phyloP scores from a whole-genome alignment of 2,888 invertebrate genomes.

The Xestobium rufovillosum region DNA sequence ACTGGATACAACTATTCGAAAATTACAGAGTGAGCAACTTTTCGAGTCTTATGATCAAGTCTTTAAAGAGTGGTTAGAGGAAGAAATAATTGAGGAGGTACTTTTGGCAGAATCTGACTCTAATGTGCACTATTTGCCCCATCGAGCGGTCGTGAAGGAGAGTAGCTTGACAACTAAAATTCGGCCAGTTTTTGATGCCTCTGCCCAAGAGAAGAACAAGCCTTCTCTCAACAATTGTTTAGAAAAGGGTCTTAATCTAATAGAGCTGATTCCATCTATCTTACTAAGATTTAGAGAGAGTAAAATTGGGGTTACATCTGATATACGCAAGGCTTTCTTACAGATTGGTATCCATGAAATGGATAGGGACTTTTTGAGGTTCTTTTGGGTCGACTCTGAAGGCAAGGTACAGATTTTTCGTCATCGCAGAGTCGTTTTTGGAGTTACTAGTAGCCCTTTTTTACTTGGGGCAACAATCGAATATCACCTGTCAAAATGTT shows the following conservation, averaged over 20 bases:
- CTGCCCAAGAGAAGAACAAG: slow-evolving; percentile 18
- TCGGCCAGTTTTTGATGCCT: slow-evolving; percentile 31
- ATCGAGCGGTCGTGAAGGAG: slow-evolving; percentile 25
- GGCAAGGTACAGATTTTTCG: slow-evolving; percentile 14
- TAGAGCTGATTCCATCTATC: slow-evolving; percentile 24
- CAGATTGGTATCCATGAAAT: slow-evolving; percentile 22
- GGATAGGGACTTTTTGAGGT: slow-evolving; percentile 27
- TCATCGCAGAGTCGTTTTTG: slow-evolving; percentile 20
- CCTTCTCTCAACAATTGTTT: slow-evolving; percentile 30
- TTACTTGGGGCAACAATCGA: slow-evolving; percentile 17
- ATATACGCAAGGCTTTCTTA: slow-evolving; percentile 29
- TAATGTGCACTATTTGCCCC: slow-evolving; percentile 22
- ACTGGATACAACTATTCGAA: slow-evolving; percentile 5
- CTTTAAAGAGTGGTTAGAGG: slow-evolving; percentile 16
- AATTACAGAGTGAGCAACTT: slow-evolving; percentile 8
- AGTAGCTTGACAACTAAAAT: slow-evolving; percentile 25
- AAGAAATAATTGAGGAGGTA: slow-evolving; percentile 18
- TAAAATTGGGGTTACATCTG: slow-evolving; percentile 22
- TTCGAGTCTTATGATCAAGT: slow-evolving; percentile 12
- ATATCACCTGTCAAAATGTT: slow-evolving; percentile 10
- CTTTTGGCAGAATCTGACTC: slow-evolving; percentile 5
- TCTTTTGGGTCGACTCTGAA: slow-evolving; percentile 23
- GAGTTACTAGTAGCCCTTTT: slow-evolving; percentile 21
- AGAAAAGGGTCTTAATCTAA: slow-evolving; percentile 27
- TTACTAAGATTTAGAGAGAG: slow-evolving; percentile 18